Evolutionary conservation across 1,140 invertebrate genomes (phyloP), one percentile per base, ranked within the genome.

Genomic region (Oppia nitens): DNA sequence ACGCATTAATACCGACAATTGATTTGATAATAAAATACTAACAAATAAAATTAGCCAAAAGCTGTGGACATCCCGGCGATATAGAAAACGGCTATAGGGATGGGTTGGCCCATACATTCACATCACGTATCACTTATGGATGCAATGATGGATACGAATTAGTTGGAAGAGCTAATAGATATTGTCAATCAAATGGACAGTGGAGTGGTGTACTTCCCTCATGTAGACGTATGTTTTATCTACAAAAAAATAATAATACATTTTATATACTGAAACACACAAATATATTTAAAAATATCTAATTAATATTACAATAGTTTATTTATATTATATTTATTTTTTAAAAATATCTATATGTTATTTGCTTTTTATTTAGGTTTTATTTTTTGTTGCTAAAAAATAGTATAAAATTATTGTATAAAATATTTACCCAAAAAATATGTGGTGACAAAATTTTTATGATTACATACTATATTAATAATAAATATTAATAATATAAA

Each of bases 111-210:
- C 89, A 93, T 71, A 89, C 84, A 0, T 97, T 84, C 69, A 85
- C 87, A 4, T 93, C 91, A 68, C 79, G 82, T 4, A 87, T 96
- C 1, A 84, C 83, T 14, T 96, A 96, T 67, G 82, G 88, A 57
- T 98, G 94, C 68, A 82, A 86, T 17, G 85, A 87, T 53, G 90
- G 88, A 0, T 96, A 88, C 72, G 88, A 96, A 70, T 72, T 96
- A 51, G 81, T 89, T 6, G 91, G 91, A 24, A 80, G 82, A 60
- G 75, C 81, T 0, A 85, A 88, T 65, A 77, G 87, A 47, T 79
- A 83, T 67, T 94, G 90, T 68, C 81, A 87, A 69, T 82, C 85
- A 2, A 85, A 91, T 68, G 88, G 86, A 2, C 65, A 81, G 77
- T 66, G 92, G 88, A 69, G 67, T 2, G 69, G 68, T 14, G 27